phyloP scores from a whole-genome alignment of 2,797 vertebrate species.

The Rhinatrema bivittatum region DNA sequence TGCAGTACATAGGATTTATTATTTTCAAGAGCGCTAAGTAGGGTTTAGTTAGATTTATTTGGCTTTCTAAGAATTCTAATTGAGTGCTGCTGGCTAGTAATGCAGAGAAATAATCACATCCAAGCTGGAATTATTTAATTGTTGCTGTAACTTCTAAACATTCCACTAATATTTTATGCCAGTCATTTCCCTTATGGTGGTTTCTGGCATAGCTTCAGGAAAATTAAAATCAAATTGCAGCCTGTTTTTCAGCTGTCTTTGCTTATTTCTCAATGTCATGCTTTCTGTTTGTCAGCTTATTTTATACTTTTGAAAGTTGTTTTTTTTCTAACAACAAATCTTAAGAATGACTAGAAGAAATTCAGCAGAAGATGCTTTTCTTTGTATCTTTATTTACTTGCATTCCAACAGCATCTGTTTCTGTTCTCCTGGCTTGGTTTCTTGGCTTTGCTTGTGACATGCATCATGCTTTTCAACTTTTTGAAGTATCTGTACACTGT shows the following conservation, averaged over 20 bases:
- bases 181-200: conserved; percentile 29
- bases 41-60: conserved; percentile 30
- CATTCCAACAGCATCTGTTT: too few relatives aligned
- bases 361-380: too few relatives aligned
- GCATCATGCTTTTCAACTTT: too few relatives aligned
- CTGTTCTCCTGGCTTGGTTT: too few relatives aligned
- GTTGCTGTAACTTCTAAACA: conserved; percentile 34
- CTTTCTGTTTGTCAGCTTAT: too few relatives aligned
- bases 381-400: too few relatives aligned
- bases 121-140: conserved; percentile 27
- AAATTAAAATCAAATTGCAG: too few relatives aligned
- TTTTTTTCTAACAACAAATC: conserved; percentile 26
- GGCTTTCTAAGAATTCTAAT: conserved; percentile 44
- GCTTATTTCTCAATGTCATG: too few relatives aligned
- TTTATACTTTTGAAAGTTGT: neutral
- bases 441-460: too few relatives aligned
- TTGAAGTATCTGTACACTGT: too few relatives aligned
- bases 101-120: conserved; percentile 37
- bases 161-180: conserved; percentile 41
- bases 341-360: conserved; percentile 7
- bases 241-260: neutral
- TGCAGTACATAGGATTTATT: conserved; percentile 38
- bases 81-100: too few relatives aligned
- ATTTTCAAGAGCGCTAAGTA: conserved; percentile 45
- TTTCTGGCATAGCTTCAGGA: conserved; percentile 26